Conservation (phyloP, 2,888 invertebrate genomes). For the Opisthograptis luteolata region DNA sequence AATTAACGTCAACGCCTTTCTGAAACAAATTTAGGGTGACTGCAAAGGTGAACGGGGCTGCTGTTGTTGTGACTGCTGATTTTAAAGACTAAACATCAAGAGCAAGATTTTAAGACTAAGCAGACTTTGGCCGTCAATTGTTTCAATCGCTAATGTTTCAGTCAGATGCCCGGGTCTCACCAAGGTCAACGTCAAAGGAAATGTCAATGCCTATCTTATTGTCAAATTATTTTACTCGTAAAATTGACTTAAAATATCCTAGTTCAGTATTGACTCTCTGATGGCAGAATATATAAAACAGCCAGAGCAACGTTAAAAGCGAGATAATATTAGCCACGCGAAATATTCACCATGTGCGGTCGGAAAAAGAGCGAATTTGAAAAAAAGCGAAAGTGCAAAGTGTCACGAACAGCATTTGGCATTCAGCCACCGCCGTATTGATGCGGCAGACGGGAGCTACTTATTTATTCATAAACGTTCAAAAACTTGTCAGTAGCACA, state of each 20-base stretch:
- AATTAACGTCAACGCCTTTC: constrained; percentile 67
- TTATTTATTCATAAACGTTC: constrained; percentile 83
- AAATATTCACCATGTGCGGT: constrained; percentile 58
- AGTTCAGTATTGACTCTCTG: background rate
- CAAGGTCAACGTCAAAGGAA: too few relatives aligned
- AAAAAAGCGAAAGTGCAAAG: constrained; percentile 74
- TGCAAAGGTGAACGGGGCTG: constrained; percentile 20
- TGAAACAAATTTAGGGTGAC: constrained; percentile 56
- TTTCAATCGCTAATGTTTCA: too few relatives aligned
- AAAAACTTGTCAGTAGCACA: constrained; percentile 70
- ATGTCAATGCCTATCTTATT: too few relatives aligned
- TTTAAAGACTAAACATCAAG: constrained; percentile 10
- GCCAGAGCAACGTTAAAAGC: constrained; percentile 2
- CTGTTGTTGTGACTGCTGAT: constrained; percentile 30
- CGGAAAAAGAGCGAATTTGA: constrained; percentile 15
- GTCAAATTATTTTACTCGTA: too few relatives aligned
- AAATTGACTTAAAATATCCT: background rate
- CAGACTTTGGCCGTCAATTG: too few relatives aligned
- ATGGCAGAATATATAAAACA: background rate
- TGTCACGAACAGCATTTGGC: constrained; percentile 79
- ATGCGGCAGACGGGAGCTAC: constrained; percentile 74
- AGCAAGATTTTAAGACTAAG: too few relatives aligned
- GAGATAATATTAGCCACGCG: constrained; percentile 66
- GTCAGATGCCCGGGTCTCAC: too few relatives aligned
- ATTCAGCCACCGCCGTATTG: constrained; percentile 77